Conservation (phyloP, 2,113 vertebrate genomes). For the Lagenorhynchus albirostris region DNA sequence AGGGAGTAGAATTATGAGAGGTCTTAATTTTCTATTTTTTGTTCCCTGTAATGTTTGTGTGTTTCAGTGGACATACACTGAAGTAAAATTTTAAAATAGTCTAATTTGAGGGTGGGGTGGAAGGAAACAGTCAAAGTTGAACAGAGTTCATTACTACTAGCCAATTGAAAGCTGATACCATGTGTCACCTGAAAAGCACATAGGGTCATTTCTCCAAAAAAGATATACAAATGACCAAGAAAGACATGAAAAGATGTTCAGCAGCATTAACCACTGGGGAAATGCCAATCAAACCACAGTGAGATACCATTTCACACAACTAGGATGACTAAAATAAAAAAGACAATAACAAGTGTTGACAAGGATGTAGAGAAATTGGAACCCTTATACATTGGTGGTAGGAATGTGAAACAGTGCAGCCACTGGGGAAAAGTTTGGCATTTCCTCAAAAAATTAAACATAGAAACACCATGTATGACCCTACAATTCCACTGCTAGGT, state of each 20-base stretch:
- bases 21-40: neutral
- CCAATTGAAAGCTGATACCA: neutral
- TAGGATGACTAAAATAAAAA: neutral
- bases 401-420: neutral
- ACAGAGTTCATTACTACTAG: neutral
- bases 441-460: neutral
- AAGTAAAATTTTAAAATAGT: conserved; percentile 28
- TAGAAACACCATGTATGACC: neutral
- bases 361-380: neutral
- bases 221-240: neutral
- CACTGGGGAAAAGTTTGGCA: neutral
- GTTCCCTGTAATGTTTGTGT: neutral
- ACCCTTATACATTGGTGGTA: neutral
- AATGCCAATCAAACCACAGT: neutral
- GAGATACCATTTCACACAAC: neutral
- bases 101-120: neutral
- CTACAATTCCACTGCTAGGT: neutral
- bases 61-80: neutral
- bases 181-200: neutral
- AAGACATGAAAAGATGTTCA: neutral
- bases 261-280: neutral
- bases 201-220: neutral
- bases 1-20: neutral
- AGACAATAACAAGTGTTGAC: neutral
- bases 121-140: neutral